Percentiles rank a stretch among this genome's conserved stretches.
Evolutionary conservation across 2,888 invertebrate genomes (phyloP).

Genomic region (Diachrysia chrysitis): DNA sequence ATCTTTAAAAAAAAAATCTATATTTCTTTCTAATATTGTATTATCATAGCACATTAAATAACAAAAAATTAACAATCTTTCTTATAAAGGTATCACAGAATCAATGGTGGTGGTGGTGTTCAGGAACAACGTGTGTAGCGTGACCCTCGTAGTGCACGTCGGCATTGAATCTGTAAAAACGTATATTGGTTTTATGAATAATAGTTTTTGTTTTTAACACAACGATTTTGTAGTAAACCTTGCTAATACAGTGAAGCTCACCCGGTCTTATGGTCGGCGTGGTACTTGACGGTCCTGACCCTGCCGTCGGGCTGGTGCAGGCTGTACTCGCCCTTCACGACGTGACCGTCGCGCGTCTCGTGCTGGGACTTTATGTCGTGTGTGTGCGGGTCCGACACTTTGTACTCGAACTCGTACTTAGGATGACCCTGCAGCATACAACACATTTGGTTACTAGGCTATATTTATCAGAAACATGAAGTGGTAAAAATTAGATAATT

Average conservation of each 20-base stretch:
- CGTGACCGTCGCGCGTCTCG: slow-evolving; percentile 87
- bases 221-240: background rate
- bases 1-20: too few relatives aligned
- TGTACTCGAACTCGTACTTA: slow-evolving; percentile 85
- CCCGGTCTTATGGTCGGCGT: slow-evolving; percentile 53
- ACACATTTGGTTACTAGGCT: background rate
- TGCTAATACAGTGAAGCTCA: background rate
- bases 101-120: slow-evolving; percentile 30
- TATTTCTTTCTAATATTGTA: background rate
- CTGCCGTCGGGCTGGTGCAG: slow-evolving; percentile 79
- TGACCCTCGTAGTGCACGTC: slow-evolving; percentile 47
- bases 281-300: slow-evolving; percentile 63
- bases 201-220: too few relatives aligned
- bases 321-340: slow-evolving; percentile 87
- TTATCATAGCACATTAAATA: background rate
- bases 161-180: slow-evolving; percentile 25
- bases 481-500: background rate
- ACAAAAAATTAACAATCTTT: background rate
- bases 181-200: too few relatives aligned
- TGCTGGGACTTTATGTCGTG: slow-evolving; percentile 87
- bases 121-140: slow-evolving; percentile 16
- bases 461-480: too few relatives aligned
- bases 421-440: slow-evolving; percentile 71
- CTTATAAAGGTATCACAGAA: slow-evolving; percentile 10
- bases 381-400: slow-evolving; percentile 85